phyloP scores from a whole-genome alignment of 53 echinoderm and acorn worm species.

The Henricia sp. region DNA sequence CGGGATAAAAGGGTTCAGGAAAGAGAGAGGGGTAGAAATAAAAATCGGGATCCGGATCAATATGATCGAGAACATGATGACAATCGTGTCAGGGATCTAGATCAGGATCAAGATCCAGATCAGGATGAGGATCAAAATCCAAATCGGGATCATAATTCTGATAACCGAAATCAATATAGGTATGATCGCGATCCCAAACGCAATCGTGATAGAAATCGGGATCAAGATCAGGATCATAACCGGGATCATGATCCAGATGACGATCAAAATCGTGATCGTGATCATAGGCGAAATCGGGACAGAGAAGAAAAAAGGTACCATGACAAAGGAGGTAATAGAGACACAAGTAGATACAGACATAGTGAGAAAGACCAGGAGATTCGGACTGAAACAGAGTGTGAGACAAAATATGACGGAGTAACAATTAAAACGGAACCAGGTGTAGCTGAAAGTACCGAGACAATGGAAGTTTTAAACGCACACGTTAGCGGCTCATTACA shows the following conservation, averaged over 20 bases:
- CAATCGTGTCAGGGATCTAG: no score
- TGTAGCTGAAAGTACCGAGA: conserved; percentile 22
- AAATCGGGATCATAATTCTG: no score
- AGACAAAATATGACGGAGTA: background rate
- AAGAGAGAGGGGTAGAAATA: conserved; percentile 24
- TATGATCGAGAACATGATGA: no score
- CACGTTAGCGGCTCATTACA: background rate
- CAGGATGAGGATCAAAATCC: no score
- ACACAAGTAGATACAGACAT: conserved; percentile 40
- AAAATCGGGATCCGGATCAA: background rate
- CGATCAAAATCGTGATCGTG: background rate
- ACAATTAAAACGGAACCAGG: conserved; percentile 47
- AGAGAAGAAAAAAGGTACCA: no score
- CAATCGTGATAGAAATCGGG: no score
- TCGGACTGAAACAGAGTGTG: conserved; percentile 31
- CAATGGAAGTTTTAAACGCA: background rate
- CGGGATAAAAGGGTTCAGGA: background rate
- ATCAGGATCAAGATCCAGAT: no score
- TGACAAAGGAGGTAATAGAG: conserved; percentile 36
- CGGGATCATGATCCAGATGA: conserved; percentile 9
- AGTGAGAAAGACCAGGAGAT: conserved; percentile 54
- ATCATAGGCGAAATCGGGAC: no score
- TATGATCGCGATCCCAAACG: no score
- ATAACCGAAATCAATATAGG: no score
- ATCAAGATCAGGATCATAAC: background rate